Conservation (phyloP, 2,113 vertebrate species). For the rabbit (Oryctolagus cuniculus) region DNA sequence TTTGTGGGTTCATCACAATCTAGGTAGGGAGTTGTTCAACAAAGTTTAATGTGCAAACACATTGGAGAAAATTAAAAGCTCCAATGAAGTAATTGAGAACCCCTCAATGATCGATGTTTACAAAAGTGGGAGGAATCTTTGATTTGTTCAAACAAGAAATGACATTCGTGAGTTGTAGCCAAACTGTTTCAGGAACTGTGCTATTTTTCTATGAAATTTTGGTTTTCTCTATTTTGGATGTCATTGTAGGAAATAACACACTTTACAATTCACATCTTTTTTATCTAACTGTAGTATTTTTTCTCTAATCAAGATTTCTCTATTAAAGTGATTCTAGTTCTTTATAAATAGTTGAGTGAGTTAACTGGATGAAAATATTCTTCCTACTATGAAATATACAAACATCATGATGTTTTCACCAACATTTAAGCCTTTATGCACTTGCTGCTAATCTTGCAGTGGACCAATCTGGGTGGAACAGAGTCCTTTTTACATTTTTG, state of each 20-base stretch:
- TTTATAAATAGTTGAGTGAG: background rate
- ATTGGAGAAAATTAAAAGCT: background rate
- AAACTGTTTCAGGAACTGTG: background rate
- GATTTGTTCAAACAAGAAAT: slow-evolving; percentile 24
- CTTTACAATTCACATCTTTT: slow-evolving; percentile 21
- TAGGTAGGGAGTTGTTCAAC: background rate
- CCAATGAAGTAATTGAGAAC: background rate
- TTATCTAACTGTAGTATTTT: background rate
- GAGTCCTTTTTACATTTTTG: background rate
- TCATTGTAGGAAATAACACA: background rate
- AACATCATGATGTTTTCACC: background rate
- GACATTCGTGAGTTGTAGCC: background rate
- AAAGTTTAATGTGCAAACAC: background rate
- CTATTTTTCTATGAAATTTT: slow-evolving; percentile 30
- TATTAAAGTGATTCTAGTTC: background rate
- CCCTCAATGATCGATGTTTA: background rate
- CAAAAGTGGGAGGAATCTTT: background rate
- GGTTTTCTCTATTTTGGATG: background rate
- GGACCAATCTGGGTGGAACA: background rate
- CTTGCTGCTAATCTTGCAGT: background rate
- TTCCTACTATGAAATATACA: background rate
- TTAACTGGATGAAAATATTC: background rate
- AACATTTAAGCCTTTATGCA: background rate
- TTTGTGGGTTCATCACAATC: background rate
- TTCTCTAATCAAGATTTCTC: background rate